Percentiles rank a stretch among this genome's conserved stretches.
These are phyloP conservation scores for Encarsia formosa DNA, from an alignment of 2,888 invertebrate genomes.

Conservation along the genomic window DNA sequence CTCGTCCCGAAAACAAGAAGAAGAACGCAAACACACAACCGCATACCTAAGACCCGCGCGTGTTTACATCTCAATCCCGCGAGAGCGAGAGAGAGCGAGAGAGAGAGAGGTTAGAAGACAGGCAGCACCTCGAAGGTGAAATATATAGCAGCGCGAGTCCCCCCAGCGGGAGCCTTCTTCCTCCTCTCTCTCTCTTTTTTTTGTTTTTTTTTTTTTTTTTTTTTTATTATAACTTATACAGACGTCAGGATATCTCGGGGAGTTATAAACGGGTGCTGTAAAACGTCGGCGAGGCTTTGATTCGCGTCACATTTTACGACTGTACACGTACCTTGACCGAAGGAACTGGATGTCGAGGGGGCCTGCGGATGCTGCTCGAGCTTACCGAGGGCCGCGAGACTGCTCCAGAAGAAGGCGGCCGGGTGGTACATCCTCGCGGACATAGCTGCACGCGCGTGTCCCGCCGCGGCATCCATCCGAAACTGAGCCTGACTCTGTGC, in stretches of 20 bases:
- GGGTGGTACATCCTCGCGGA: constrained; percentile 42
- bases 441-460: not conserved
- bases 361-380: constrained; percentile 16
- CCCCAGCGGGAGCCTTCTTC: not conserved
- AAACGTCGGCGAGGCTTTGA: constrained; percentile 47
- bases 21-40: no score
- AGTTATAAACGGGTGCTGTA: constrained; percentile 39
- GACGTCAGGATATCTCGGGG: constrained; percentile 48
- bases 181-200: constrained; percentile 3
- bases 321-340: constrained; percentile 27
- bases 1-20: no score
- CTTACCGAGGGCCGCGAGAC: constrained; percentile 30
- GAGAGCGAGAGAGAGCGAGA: not conserved
- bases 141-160: no score
- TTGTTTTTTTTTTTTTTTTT: not conserved
- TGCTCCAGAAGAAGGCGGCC: constrained; percentile 44
- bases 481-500: not conserved
- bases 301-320: constrained; percentile 29
- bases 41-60: no score
- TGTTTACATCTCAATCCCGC: no score
- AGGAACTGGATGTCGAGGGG: not conserved
- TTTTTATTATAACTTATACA: no score
- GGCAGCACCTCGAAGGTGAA: not conserved
- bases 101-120: not conserved
- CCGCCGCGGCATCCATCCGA: not conserved